These are phyloP conservation scores for Grammomys surdaster DNA, from an alignment of 2,113 vertebrate genomes.

Conservation along the genomic window DNA sequence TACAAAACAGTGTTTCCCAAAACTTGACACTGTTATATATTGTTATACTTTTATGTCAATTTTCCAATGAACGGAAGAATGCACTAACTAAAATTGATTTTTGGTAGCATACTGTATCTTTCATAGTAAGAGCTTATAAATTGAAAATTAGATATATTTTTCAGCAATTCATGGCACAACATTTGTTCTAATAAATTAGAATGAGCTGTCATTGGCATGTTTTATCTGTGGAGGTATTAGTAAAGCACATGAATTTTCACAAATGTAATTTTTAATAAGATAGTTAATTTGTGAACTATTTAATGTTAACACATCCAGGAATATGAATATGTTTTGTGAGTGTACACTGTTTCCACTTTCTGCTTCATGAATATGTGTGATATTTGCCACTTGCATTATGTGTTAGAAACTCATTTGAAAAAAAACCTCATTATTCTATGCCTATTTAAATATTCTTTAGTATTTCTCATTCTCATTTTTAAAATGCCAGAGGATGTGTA, in stretches of 20 bases:
- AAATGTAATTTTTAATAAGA: conserved; percentile 62
- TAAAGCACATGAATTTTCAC: conserved; percentile 34
- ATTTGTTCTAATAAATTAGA: conserved; percentile 53
- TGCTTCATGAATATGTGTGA: conserved; percentile 33
- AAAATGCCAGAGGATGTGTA: not conserved
- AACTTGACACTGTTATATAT: not conserved
- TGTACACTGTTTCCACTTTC: conserved; percentile 21
- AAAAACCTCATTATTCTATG: not conserved
- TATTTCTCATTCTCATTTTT: not conserved
- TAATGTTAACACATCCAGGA: conserved; percentile 41
- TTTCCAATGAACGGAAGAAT: conserved; percentile 23
- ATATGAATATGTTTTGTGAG: conserved; percentile 22
- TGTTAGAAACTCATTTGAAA: not conserved
- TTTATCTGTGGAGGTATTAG: conserved; percentile 49
- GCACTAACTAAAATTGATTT: conserved; percentile 33
- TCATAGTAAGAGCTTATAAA: conserved; percentile 62
- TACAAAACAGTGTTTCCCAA: conserved; percentile 18
- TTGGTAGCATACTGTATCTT: conserved; percentile 45
- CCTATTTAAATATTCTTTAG: not conserved
- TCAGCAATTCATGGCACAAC: conserved; percentile 57
- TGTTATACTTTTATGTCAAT: conserved; percentile 41
- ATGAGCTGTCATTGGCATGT: not conserved
- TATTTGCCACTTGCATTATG: conserved; percentile 17
- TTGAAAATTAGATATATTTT: conserved; percentile 46
- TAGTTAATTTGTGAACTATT: conserved; percentile 69